Evolutionary conservation across 2,888 invertebrate species (phyloP).

Genomic region (Idaea aversata): DNA sequence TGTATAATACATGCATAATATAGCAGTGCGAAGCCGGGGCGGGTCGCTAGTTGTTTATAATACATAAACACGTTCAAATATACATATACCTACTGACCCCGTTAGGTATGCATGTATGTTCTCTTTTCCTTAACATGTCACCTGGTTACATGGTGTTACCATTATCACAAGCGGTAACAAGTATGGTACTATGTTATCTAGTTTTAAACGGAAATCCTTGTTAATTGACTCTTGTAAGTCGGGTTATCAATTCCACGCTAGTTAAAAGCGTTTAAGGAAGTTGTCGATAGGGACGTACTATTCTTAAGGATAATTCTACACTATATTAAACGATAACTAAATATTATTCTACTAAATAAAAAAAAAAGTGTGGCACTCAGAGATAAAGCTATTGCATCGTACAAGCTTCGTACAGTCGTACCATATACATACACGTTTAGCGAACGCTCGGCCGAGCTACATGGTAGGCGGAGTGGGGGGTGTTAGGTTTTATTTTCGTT

Average conservation of each 20-base stretch:
- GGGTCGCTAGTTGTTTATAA: not conserved
- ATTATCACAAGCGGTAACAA: slow-evolving; percentile 13
- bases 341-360: too few relatives aligned
- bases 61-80: not conserved
- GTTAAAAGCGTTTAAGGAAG: not conserved
- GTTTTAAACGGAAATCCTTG: slow-evolving; percentile 29
- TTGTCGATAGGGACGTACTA: not conserved
- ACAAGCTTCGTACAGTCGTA: too few relatives aligned
- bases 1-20: too few relatives aligned
- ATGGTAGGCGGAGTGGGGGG: too few relatives aligned
- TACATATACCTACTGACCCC: not conserved
- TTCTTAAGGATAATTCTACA: not conserved
- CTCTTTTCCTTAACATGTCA: slow-evolving; percentile 17
- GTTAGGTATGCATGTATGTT: slow-evolving; percentile 3
- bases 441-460: too few relatives aligned
- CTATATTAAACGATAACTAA: not conserved
- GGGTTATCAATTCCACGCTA: slow-evolving; percentile 31
- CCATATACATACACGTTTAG: too few relatives aligned
- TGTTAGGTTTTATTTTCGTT: too few relatives aligned
- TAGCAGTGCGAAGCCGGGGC: too few relatives aligned
- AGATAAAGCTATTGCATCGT: too few relatives aligned
- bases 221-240: slow-evolving; percentile 47
- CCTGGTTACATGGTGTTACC: slow-evolving; percentile 20
- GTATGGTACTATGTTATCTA: slow-evolving; percentile 12
- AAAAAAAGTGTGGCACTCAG: too few relatives aligned